A percentile compares a stretch with the other conserved stretches of the same genome.
These are phyloP conservation scores for Leucoptera coffeella DNA, from an alignment of 2,888 invertebrate genomes.

Conservation along the genomic window DNA sequence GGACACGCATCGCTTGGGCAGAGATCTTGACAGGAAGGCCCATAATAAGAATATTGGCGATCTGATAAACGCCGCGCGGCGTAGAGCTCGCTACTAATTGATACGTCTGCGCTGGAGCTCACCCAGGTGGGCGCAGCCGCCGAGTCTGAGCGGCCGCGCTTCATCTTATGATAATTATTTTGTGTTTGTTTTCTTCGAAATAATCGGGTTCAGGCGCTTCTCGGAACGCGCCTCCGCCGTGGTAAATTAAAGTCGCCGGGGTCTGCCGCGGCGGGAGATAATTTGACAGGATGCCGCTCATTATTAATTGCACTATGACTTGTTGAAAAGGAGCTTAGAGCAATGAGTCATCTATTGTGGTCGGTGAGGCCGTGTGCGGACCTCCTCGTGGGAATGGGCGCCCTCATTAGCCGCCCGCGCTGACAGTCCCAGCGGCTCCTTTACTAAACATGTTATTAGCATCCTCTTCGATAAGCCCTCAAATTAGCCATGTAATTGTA, in stretches of 20 bases:
- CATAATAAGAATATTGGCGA: no score
- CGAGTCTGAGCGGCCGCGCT: constrained; percentile 46
- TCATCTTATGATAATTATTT: constrained; percentile 55
- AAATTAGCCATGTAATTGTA: no score
- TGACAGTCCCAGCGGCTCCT: no score
- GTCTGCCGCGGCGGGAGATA: constrained; percentile 48
- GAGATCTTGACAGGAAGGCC: no score
- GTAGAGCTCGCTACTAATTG: no score
- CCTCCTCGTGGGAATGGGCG: no score
- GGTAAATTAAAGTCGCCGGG: constrained; percentile 52
- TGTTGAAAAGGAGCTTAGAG: constrained; percentile 43
- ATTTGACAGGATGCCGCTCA: constrained; percentile 54
- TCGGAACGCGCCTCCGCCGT: constrained; percentile 50
- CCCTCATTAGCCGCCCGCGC: no score
- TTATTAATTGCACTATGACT: constrained; percentile 56
- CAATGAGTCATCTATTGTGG: constrained; percentile 50
- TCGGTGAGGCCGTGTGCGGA: no score
- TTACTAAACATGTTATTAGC: no score
- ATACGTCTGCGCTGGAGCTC: constrained; percentile 13
- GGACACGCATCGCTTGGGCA: constrained; percentile 11
- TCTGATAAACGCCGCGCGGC: no score
- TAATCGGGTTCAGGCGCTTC: constrained; percentile 46
- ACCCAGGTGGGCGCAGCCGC: constrained; percentile 39
- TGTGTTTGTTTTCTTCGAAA: constrained; percentile 51
- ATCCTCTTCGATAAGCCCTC: no score